Evolutionary conservation across 2,888 invertebrate genomes (phyloP), one percentile per base, ranked within the genome.

Genomic region (Trileptium ribeirensis): DNA sequence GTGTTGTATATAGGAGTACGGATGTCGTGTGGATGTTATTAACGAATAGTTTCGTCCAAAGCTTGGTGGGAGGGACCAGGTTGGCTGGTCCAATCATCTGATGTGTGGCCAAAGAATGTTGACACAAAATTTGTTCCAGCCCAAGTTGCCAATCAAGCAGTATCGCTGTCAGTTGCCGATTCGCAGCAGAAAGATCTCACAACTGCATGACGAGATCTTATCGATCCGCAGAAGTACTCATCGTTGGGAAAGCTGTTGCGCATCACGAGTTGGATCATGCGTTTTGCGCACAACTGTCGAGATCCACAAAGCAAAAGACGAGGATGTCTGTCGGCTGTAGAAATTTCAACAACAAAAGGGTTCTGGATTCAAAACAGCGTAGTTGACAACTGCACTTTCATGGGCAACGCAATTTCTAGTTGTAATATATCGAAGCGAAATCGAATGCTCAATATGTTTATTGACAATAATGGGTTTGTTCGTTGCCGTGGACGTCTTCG

Each of bases 401-500:
- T 19, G 19, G 24, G 19, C 24, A n/a, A 74, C 19, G 19, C 19
- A 74, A 33, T 24, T 31, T 24, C 19, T 24, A 19, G 34, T 24
- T 19, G 29, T 74, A 19, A 19, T n/a, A 19, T n/a, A 24, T n/a
- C 19, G n/a, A 31, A n/a, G 19, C 74, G 29, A n/a, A n/a, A n/a
- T n/a, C n/a, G n/a, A n/a, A n/a, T n/a, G 29, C 29, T 74, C 19
- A n/a, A 19, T 74, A 19, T 74, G n/a, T 74, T 19, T 19, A 31
- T 74, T 19, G 78, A 78, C 67, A n/a, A 64, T 24, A 64, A n/a
- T 24, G 78, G 78, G 15, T n/a, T 78, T 67, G 24, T 78, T 15
- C 8, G 78, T 67, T 78, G 78, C 67, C 15, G 74, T 15, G 78
- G 78, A 19, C 78, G 67, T n/a, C 67, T 78, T 19, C 15, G 19